Base-by-base conservation (phyloP, 2,888 invertebrate species). In the Limnephilus lunatus region DNA sequence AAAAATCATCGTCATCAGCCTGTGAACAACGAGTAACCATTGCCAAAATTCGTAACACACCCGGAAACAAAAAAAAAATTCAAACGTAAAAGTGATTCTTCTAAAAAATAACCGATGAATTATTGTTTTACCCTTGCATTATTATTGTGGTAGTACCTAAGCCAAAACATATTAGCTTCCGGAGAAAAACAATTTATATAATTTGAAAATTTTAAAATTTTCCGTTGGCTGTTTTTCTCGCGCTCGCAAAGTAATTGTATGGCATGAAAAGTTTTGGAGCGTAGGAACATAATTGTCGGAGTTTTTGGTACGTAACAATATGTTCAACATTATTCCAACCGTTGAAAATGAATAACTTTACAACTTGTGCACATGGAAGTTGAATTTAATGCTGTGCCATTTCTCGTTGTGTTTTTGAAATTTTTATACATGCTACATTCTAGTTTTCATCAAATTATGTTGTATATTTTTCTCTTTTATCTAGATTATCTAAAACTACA, bases 251-350 rank as follows among this genome's bases (percentile, higher is more conserved):
- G 68, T 68, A 68, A 68, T 68, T 68, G 68, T 68, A n/a, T 68
- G 68, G 7, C n/a, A n/a, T 25, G 68, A 68, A 68, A 68, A 68
- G 68, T 68, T 68, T 68, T 25, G 25, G n/a, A 68, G 68, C 68
- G 68, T 68, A 25, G 86, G 31, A 30, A 12, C 44, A 44, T 44
- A 86, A 86, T 86, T 86, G 44, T 48, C 15, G 14, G 86, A 86
- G 86, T 44, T 86, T 44, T 86, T n/a, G 86, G 86, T 39, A 48
- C 53, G 48, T 86, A 44, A 86, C 86, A 86, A 86, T 86, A 48
- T 86, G 86, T 86, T 39, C 4, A n/a, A 86, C 86, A 53, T 86
- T 86, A 86, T 86, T 86, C n/a, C 86, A 12, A 86, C n/a, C 86
- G 86, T 48, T 86, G 86, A 48, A 39, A 82, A 86, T 44, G 44